These are phyloP conservation scores for Ectropis grisescens DNA, from an alignment of 1,140 invertebrate species.

Conservation along the genomic window DNA sequence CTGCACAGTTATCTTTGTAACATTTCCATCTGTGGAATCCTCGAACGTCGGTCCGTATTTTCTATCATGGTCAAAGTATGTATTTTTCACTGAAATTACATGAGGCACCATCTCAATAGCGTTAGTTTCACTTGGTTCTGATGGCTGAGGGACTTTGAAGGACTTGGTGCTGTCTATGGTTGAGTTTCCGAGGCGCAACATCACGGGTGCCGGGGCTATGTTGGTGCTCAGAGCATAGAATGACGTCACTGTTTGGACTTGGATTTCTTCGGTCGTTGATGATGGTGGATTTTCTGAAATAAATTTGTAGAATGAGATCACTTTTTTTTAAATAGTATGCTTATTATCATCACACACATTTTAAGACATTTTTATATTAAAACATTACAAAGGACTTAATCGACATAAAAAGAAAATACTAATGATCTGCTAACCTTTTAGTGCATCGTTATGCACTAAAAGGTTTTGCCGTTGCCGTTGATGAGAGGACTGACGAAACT, in stretches of 20 bases:
- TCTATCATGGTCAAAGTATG: conserved; percentile 71
- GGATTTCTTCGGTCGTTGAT: conserved; percentile 31
- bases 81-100: conserved; percentile 47
- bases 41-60: conserved; percentile 81
- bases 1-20: conserved; percentile 84
- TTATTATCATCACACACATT: no score
- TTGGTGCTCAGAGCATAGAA: conserved; percentile 50
- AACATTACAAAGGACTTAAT: no score
- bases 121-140: conserved; percentile 12
- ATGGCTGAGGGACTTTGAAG: conserved; percentile 58
- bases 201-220: conserved; percentile 44
- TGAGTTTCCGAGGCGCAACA: conserved; percentile 58
- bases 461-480: no score
- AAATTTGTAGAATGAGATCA: no score
- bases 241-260: conserved; percentile 47
- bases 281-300: conserved; percentile 41
- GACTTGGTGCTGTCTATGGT: conserved; percentile 63
- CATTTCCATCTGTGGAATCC: conserved; percentile 71
- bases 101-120: conserved; percentile 39
- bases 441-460: no score
- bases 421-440: no score
- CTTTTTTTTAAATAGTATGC: no score
- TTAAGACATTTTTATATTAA: no score
- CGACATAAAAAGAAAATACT: no score
- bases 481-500: no score